A percentile compares a stretch with the other conserved stretches of the same genome.
Conservation (phyloP, 2,888 invertebrate genomes). For the Drosophila limbata region DNA sequence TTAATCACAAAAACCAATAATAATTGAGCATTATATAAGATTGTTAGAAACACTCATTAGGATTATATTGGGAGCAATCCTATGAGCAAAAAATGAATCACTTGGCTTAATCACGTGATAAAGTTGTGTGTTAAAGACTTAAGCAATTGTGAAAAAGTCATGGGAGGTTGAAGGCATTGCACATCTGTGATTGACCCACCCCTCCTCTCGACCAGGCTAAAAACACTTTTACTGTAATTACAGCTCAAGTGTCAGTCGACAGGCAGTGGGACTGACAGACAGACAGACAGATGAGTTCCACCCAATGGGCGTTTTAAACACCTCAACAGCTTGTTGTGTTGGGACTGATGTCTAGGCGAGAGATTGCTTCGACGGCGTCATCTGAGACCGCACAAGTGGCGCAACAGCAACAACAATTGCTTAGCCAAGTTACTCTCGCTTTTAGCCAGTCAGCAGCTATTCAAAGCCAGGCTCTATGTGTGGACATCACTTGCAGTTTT, state of each 20-base stretch:
- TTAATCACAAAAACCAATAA: background rate
- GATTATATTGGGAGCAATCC: background rate
- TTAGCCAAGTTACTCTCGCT: conserved; percentile 48
- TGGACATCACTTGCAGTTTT: conserved; percentile 44
- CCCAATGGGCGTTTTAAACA: conserved; percentile 41
- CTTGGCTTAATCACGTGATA: background rate
- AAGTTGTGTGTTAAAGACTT: conserved; percentile 6
- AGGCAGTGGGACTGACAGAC: conserved; percentile 21
- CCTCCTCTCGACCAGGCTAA: conserved; percentile 3
- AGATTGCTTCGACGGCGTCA: conserved; percentile 45
- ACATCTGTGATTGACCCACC: conserved; percentile 5
- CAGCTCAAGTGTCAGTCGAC: conserved; percentile 50
- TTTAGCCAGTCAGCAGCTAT: conserved; percentile 46
- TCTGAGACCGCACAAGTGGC: conserved; percentile 69
- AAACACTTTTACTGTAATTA: conserved; percentile 53
- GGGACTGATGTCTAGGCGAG: conserved; percentile 23
- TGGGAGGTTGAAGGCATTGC: conserved; percentile 1
- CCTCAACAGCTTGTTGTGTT: conserved; percentile 44
- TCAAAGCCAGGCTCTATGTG: conserved; percentile 29
- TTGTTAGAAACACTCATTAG: background rate
- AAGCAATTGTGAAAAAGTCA: conserved; percentile 9
- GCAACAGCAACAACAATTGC: conserved; percentile 47
- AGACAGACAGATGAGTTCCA: conserved; percentile 27
- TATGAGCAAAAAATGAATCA: conserved; percentile 8
- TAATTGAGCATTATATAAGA: background rate